phyloP scores from a whole-genome alignment of 2,797 vertebrate genomes.

The Poeciliopsis infans region DNA sequence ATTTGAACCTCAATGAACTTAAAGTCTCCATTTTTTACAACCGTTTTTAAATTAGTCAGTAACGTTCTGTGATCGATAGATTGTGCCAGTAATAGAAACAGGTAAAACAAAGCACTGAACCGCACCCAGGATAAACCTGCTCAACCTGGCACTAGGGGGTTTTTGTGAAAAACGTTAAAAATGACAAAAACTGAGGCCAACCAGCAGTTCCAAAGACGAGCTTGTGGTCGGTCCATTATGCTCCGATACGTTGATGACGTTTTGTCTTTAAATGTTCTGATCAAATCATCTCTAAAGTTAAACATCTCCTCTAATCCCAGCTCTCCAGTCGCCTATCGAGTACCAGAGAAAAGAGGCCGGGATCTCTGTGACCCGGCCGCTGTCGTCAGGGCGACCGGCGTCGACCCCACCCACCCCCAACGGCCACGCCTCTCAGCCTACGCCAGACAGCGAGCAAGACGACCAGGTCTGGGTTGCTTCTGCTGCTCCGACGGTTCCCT shows the following conservation, averaged over 20 bases:
- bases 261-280: background rate
- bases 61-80: background rate
- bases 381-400: conserved; percentile 85
- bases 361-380: conserved; percentile 84
- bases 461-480: conserved; percentile 80
- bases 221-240: background rate
- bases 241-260: background rate
- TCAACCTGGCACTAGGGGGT: too few species aligned
- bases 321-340: conserved; percentile 95
- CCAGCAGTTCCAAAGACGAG: too few species aligned
- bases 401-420: conserved; percentile 91
- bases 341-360: conserved; percentile 93
- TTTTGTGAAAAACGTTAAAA: too few species aligned
- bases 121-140: too few species aligned
- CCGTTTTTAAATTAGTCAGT: background rate
- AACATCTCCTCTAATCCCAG: conserved; percentile 65
- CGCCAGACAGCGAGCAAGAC: conserved; percentile 80
- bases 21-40: background rate
- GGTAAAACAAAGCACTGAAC: too few species aligned
- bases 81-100: too few species aligned
- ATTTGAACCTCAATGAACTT: background rate
- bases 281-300: background rate
- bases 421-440: conserved; percentile 86
- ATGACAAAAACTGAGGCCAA: too few species aligned
- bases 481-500: too few species aligned